A percentile compares a stretch with the other conserved stretches of the same genome.
These are phyloP conservation scores for Bradypodion ventrale DNA, from an alignment of 2,797 vertebrate species.

Conservation along the genomic window DNA sequence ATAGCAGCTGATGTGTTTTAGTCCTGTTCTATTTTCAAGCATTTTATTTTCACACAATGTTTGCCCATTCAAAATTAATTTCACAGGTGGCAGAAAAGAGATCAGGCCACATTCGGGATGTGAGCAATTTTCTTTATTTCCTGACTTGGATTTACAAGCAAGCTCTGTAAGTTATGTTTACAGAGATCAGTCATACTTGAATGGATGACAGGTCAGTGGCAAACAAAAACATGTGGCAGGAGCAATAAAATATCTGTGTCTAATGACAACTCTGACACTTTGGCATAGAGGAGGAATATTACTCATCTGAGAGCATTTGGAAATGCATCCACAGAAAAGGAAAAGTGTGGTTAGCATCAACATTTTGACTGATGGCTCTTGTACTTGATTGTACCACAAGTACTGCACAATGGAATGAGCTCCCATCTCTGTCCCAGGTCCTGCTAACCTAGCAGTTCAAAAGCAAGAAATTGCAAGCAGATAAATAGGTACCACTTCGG, in stretches of 20 bases:
- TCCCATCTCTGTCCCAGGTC: too few relatives aligned
- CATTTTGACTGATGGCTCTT: too few relatives aligned
- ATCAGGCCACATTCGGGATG: not conserved
- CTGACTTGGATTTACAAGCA: not conserved
- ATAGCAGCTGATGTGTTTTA: not conserved
- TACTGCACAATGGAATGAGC: too few relatives aligned
- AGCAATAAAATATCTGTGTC: not conserved
- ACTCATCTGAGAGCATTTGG: not conserved
- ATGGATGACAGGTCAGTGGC: not conserved
- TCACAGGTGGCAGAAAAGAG: not conserved
- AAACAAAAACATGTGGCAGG: slow-evolving; percentile 3
- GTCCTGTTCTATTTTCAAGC: not conserved
- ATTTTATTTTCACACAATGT: not conserved
- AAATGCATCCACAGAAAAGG: not conserved
- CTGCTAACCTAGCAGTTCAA: too few relatives aligned
- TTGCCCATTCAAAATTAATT: slow-evolving; percentile 8
- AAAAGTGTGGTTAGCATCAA: not conserved
- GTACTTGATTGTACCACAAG: too few relatives aligned
- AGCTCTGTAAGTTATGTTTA: not conserved
- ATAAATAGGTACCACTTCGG: too few relatives aligned
- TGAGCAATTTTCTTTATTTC: not conserved
- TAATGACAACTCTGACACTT: not conserved
- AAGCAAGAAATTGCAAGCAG: too few relatives aligned
- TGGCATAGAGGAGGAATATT: not conserved
- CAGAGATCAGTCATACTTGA: not conserved